Conservation (phyloP, 2,113 vertebrate genomes). For the Sitta europaea region DNA sequence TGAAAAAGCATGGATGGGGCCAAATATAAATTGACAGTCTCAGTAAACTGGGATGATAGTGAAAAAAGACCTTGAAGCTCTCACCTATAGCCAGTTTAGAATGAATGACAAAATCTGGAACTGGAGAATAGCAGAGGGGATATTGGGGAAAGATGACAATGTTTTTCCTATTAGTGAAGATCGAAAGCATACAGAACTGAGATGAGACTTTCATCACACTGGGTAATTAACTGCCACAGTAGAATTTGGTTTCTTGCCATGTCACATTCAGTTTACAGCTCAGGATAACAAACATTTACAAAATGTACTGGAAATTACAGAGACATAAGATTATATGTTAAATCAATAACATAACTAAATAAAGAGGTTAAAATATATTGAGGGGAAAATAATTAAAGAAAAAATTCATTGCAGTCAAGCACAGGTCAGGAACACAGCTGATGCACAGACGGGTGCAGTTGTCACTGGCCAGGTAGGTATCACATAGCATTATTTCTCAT, state of each 20-base stretch:
- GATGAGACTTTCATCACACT: background rate
- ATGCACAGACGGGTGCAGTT: background rate
- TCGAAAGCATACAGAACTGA: background rate
- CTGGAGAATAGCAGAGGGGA: background rate
- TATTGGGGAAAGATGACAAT: background rate
- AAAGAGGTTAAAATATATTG: conserved; percentile 1
- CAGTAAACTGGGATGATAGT: background rate
- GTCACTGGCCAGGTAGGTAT: background rate
- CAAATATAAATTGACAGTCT: background rate
- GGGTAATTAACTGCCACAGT: conserved; percentile 20
- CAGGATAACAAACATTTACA: conserved; percentile 43
- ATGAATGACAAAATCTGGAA: background rate
- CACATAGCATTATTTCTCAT: background rate
- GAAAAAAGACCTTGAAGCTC: background rate
- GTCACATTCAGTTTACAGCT: conserved; percentile 20
- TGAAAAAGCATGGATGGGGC: background rate
- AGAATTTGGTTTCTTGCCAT: conserved; percentile 36
- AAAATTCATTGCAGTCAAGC: background rate
- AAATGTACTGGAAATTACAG: conserved; percentile 22
- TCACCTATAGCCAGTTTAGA: background rate
- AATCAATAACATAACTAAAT: conserved; percentile 42
- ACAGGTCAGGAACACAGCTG: background rate
- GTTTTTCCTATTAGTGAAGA: background rate
- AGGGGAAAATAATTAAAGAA: background rate
- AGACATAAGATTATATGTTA: conserved; percentile 1